These are phyloP conservation scores for Mythimna pallens DNA, from an alignment of 2,888 invertebrate genomes.

Conservation along the genomic window DNA sequence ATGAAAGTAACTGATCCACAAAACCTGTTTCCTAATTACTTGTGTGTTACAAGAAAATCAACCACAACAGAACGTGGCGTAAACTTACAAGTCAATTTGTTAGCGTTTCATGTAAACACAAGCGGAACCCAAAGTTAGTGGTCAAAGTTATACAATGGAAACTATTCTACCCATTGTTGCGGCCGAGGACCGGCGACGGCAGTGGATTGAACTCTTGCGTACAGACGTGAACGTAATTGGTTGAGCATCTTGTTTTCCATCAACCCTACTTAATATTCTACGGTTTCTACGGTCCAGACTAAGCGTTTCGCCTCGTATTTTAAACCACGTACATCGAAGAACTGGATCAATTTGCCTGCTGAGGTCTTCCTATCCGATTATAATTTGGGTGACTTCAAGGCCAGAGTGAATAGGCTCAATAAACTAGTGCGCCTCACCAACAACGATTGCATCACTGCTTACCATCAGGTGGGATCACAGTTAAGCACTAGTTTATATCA, in stretches of 20 bases:
- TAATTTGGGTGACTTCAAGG: no score
- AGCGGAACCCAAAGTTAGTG: conserved; percentile 58
- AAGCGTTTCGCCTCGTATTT: no score
- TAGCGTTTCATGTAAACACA: conserved; percentile 69
- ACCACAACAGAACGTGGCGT: conserved; percentile 33
- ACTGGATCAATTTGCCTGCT: no score
- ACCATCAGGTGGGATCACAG: no score
- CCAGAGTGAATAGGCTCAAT: no score
- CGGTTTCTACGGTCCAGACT: no score
- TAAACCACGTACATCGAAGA: no score
- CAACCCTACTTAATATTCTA: not conserved
- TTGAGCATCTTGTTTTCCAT: conserved; percentile 5
- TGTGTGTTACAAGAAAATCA: conserved; percentile 44
- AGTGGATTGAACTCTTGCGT: conserved; percentile 51
- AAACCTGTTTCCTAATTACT: conserved; percentile 19
- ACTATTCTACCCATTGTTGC: conserved; percentile 65
- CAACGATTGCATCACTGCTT: no score
- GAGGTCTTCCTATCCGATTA: no score
- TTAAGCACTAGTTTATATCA: no score
- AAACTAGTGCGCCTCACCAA: no score
- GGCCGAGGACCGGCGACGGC: conserved; percentile 37
- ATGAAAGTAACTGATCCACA: conserved; percentile 11
- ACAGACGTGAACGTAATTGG: conserved; percentile 37
- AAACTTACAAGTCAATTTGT: conserved; percentile 70
- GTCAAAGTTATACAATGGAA: conserved; percentile 69